Base-by-base conservation (phyloP, 2,797 vertebrate species). In the Petrocephalus schoutedeni region DNA sequence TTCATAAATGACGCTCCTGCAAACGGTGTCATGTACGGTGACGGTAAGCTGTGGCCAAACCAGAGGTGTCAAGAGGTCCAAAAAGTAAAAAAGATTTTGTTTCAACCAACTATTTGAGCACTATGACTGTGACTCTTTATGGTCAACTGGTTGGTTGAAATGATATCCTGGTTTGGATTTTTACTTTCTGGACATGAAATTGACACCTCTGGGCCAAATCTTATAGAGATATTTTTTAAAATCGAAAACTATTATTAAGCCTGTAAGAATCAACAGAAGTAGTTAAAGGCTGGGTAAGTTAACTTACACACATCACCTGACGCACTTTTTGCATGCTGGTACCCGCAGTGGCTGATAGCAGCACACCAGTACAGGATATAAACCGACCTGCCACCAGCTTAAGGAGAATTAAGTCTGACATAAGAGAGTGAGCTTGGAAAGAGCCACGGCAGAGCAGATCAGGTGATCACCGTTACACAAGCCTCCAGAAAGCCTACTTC, bases 391-490 rank as follows among this genome's bases (percentile, higher is more conserved):
- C 54, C 77, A 83, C 49, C 36, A 64, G 56, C 56, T 59, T 45
- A 82, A 61, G 19, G n/a, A 67, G 51, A 41, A 85, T 41, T 16
- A 49, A 49, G 71, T 67, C 82, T 87, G 87, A 87, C 87, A 71
- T 87, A 88, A 87, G 67, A 57, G 36, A 57, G 64, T 32, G 14
- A 67, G 67, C 67, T 56, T 3, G 41, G 41, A 45, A 45, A 32
- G 12, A 41, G 88, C 83, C 41, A 57, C 85, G 16, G 82, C 4
- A 59, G 28, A 41, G 51, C 36, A 14, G 53, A 86, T 82, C 86
- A 89, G 87, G 74, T 85, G 89, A 87, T 51, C 64, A 49, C 12
- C 19, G 14, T 85, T 88, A 82, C 77, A 71, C 88, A 87, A 88
- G 23, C 54, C 54, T 36, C 74, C 9, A 28, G 54, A 80, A 82